Base-by-base conservation (phyloP, 2,888 invertebrate species). In the Odiellus spinosus region DNA sequence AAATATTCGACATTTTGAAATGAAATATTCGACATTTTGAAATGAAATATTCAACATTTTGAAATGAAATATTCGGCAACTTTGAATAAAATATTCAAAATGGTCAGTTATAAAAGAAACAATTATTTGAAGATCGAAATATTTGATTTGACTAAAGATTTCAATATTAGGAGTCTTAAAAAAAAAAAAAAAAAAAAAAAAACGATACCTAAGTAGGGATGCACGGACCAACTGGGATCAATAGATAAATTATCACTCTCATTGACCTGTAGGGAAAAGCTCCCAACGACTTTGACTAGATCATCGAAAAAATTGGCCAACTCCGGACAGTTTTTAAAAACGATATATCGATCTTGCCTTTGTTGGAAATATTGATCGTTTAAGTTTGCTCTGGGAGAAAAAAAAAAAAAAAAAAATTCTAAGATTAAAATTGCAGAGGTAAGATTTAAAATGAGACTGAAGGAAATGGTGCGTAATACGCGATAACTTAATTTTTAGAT, bases 291-390 rank as follows among this genome's bases (percentile, higher is more conserved):
- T 61, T 76, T 70, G 54, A 86, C 77, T 42, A 93, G 70, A 53
- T 77, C 74, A 62, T 75, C 72, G 64, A 86, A 86, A 70, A 85
- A 91, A 67, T 88, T 77, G 38, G 83, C 80, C 48, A 93, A 68
- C 36, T 75, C 71, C 52, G 72, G 73, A 58, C 73, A 74, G 64
- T 91, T 78, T 59, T 82, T 76, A 55, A 99, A 84, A 48, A 91
- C 69, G 57, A 93, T 73, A 63, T 96, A 99, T 38, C 98, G 76
- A 67, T 99, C 98, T 67, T 98, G 96, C 39, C 98, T 75, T 66
- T 93, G 86, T 11, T 83, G 84, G 64, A 99, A 99, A 67, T 99
- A 99, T 62, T 91, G 87, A 64, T 85, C 82, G 50, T 95, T 98
- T 60, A 96, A 76, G 70, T 99, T 99, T 3, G 98, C 98, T 15